These are phyloP conservation scores for Anser cygnoides DNA, from an alignment of 2,113 vertebrate species.

Conservation along the genomic window DNA sequence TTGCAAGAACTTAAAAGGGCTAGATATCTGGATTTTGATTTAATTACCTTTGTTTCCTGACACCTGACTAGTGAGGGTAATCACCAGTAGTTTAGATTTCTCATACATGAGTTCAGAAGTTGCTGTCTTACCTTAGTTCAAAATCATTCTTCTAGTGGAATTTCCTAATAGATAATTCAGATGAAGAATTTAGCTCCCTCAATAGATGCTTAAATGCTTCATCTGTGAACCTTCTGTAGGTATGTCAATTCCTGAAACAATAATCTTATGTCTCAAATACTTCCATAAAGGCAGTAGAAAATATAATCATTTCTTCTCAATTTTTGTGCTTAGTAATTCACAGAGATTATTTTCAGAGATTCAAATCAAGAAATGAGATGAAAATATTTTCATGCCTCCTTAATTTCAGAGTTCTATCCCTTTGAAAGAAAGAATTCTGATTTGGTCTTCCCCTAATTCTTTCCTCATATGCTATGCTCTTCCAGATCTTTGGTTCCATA, in stretches of 20 bases:
- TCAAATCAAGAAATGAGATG: background rate
- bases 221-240: background rate
- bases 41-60: background rate
- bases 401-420: background rate
- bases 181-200: background rate
- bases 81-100: background rate
- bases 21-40: background rate
- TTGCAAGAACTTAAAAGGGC: background rate
- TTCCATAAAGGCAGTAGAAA: background rate
- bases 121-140: background rate
- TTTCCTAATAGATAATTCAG: background rate
- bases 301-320: background rate
- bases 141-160: background rate
- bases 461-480: background rate
- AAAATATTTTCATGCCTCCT: background rate
- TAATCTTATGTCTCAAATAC: background rate
- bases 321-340: background rate
- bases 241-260: background rate
- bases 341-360: background rate
- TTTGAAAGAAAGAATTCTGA: background rate
- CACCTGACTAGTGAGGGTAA: background rate
- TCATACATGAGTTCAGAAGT: background rate
- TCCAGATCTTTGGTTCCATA: background rate
- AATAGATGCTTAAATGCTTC: background rate
- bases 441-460: background rate